phyloP scores from a whole-genome alignment of 2,888 invertebrate species.

The Octodonta nipae region DNA sequence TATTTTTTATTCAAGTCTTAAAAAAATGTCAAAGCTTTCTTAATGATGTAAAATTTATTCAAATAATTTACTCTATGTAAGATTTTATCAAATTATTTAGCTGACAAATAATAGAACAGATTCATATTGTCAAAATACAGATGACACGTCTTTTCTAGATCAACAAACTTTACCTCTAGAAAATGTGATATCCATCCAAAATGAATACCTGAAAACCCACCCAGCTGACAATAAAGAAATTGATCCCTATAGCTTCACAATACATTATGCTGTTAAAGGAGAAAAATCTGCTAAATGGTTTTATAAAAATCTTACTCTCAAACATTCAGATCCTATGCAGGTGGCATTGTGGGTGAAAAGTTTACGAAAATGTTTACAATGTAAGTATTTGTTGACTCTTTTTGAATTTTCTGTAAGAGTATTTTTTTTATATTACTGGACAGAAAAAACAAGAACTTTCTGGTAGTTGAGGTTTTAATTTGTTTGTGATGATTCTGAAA shows the following conservation, averaged over 20 bases:
- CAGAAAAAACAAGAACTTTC: no score
- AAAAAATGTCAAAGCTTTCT: no score
- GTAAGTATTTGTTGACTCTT: conserved; percentile 27
- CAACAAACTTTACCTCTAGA: conserved; percentile 42
- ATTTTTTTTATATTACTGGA: no score
- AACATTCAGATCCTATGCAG: conserved; percentile 46
- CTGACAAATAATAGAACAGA: no score
- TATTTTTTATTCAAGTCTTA: no score
- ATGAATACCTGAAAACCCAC: conserved; percentile 33
- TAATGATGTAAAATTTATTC: no score
- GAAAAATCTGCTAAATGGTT: conserved; percentile 45
- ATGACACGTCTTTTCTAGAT: conserved; percentile 36
- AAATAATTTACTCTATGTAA: no score
- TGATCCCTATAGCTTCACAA: conserved; percentile 40
- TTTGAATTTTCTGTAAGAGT: no score
- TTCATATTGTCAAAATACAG: no score
- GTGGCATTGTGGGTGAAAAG: conserved; percentile 51
- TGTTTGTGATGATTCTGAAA: no score
- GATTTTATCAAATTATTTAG: no score
- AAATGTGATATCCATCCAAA: conserved; percentile 42
- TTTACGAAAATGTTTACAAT: conserved; percentile 40
- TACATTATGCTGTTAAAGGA: conserved; percentile 47
- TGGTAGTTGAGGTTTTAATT: no score
- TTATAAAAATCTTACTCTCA: conserved; percentile 42
- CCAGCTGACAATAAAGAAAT: conserved; percentile 28